Base-by-base conservation (phyloP, 30 jellyfish, hydroid and myxozoan genomes). In the Pelagia noctiluca region DNA sequence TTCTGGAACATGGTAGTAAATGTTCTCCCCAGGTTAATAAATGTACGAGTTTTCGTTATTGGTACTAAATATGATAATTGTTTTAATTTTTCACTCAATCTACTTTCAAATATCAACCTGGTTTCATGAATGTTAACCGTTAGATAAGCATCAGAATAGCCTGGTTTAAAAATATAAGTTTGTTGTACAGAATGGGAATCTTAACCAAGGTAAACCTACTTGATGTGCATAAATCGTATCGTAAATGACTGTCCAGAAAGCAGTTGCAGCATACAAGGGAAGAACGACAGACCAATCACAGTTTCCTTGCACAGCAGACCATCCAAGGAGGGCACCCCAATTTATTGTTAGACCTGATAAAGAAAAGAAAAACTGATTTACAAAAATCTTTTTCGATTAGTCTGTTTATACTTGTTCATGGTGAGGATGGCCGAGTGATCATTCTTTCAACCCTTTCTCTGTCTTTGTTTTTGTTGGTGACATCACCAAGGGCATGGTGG, bases 221-320 rank as follows among this genome's bases (percentile, higher is more conserved):
- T 94, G 99, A 81, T 88, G 97, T 1, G 97, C 97, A 82, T 94
- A 94, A 65, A 94, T 85, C 2, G 99, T 94, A 52, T 94, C 99
- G 68, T 89, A 94, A 25, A 79, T 26, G 35, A 89, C 30, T 8
- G 99, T 87, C 99, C 99, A 94, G 35, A 80, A 66, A 26, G 85
- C 75, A 53, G 93, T 81, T 46, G 97, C 97, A 19, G 77, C 24
- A 50, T 94, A 94, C 63, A 94, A 69, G 8, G 99, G 99, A 13
- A 94, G 49, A 33, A 92, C 86, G 37, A 89, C 90, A 13, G 84
- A 25, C 96, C 91, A 87, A 38, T 94, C 97, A 67, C 96, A 87
- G 67, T 47, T 31, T n/a, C 97, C 97, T 61, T 73, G 86, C 33
- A 88, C 90, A n/a, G 97, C 99, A 25, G 97, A 60, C 96, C 96